Conservation (phyloP, 2,888 invertebrate species). For the Mechanitis messenoides region DNA sequence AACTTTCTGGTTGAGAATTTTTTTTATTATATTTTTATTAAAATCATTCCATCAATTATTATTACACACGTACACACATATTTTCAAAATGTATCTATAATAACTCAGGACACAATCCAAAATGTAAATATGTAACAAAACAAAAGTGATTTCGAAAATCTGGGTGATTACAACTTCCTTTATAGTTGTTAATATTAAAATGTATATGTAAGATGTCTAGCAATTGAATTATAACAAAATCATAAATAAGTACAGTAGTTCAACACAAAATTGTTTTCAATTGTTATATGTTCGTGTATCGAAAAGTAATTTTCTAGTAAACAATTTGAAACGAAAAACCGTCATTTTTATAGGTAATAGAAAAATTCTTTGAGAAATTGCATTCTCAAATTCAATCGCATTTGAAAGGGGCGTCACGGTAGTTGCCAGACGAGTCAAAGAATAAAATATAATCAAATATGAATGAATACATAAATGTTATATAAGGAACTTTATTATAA, state of each 20-base stretch:
- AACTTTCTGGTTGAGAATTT: too few species aligned
- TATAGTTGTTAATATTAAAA: not conserved
- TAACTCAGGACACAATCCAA: too few species aligned
- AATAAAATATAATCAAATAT: constrained; percentile 12
- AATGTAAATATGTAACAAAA: too few species aligned
- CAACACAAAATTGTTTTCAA: not conserved
- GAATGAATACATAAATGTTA: not conserved
- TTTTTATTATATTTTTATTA: too few species aligned
- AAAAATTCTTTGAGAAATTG: constrained; percentile 50
- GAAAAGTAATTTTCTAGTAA: constrained; percentile 2
- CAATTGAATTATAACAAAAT: not conserved
- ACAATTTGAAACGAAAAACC: constrained; percentile 18
- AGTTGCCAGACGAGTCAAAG: constrained; percentile 21
- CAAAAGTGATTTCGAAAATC: too few species aligned
- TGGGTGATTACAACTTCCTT: too few species aligned
- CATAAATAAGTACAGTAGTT: not conserved
- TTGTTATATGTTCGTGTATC: not conserved
- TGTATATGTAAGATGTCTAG: not conserved
- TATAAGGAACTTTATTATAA: not conserved
- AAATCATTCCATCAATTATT: too few species aligned
- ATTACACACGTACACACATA: too few species aligned
- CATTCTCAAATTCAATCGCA: constrained; percentile 49
- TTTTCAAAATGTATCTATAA: too few species aligned
- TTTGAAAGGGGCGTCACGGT: constrained; percentile 22
- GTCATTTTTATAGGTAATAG: constrained; percentile 31